These are phyloP conservation scores for Eremobia ochroleuca DNA, from an alignment of 2,888 invertebrate genomes.

Conservation along the genomic window DNA sequence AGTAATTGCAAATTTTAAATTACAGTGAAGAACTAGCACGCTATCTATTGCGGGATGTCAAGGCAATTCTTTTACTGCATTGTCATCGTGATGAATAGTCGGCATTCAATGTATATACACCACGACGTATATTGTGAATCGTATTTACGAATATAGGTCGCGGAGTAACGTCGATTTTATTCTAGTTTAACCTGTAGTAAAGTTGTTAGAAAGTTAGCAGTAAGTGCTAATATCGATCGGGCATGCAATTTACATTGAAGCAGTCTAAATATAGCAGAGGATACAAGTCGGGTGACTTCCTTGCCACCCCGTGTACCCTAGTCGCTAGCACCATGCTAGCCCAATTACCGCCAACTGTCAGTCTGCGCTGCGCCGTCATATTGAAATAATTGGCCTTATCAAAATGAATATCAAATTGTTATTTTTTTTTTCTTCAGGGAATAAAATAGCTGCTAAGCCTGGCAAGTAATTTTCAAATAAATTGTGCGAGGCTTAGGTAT, in stretches of 20 bases:
- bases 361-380: constrained; percentile 2
- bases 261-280: constrained; percentile 75
- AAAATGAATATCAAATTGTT: constrained; percentile 17
- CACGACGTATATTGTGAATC: constrained; percentile 21
- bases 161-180: constrained; percentile 13
- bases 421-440: constrained; percentile 9
- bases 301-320: constrained; percentile 44
- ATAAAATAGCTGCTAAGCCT: not conserved
- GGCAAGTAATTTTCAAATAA: constrained; percentile 1
- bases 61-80: constrained; percentile 37
- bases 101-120: constrained; percentile 19
- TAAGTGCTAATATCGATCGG: constrained; percentile 72
- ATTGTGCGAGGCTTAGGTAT: not conserved
- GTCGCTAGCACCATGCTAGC: constrained; percentile 25
- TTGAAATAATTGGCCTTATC: constrained; percentile 26
- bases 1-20: constrained; percentile 34
- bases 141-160: constrained; percentile 45
- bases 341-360: constrained; percentile 54
- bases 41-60: constrained; percentile 35
- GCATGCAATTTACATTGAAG: constrained; percentile 65
- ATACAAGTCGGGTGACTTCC: constrained; percentile 61
- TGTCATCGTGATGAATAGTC: constrained; percentile 51
- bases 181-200: constrained; percentile 29
- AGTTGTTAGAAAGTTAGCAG: constrained; percentile 47
- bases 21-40: constrained; percentile 28